phyloP scores from a whole-genome alignment of 2,113 vertebrate genomes.

The Anoplopoma fimbria region DNA sequence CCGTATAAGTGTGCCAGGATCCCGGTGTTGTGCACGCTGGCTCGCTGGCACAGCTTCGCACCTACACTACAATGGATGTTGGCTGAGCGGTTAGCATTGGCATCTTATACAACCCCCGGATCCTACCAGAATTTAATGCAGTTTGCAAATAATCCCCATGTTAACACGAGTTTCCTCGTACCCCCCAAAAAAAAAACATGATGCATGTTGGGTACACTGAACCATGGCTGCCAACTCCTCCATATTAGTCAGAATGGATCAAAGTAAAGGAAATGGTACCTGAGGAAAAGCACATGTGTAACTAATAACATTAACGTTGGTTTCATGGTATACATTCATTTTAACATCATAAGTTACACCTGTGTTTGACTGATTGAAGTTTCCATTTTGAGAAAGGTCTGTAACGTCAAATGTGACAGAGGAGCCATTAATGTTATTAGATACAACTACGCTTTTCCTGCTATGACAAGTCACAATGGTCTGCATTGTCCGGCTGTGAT shows the following conservation, averaged over 20 bases:
- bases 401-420: conserved; percentile 13
- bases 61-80: background rate
- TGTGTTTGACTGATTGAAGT: background rate
- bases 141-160: background rate
- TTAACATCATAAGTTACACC: conserved; percentile 3
- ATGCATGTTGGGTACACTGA: background rate
- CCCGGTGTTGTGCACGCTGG: conserved; percentile 26
- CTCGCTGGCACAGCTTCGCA: conserved; percentile 28
- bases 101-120: conserved; percentile 29
- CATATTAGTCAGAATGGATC: conserved; percentile 20
- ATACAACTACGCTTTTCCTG: background rate
- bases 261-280: conserved; percentile 33
- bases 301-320: background rate
- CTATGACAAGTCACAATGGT: conserved; percentile 8
- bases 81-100: conserved; percentile 33
- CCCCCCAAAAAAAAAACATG: background rate
- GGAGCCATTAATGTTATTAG: background rate
- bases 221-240: background rate
- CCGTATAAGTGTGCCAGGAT: conserved; percentile 15
- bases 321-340: background rate
- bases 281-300: background rate
- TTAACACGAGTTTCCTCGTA: conserved; percentile 24
- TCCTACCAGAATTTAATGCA: conserved; percentile 9
- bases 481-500: conserved; percentile 17
- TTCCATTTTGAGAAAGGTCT: background rate